These are phyloP conservation scores for Parazoanthus atlanticus DNA, from an alignment of 92 coral and sea anemone species.

Conservation along the genomic window DNA sequence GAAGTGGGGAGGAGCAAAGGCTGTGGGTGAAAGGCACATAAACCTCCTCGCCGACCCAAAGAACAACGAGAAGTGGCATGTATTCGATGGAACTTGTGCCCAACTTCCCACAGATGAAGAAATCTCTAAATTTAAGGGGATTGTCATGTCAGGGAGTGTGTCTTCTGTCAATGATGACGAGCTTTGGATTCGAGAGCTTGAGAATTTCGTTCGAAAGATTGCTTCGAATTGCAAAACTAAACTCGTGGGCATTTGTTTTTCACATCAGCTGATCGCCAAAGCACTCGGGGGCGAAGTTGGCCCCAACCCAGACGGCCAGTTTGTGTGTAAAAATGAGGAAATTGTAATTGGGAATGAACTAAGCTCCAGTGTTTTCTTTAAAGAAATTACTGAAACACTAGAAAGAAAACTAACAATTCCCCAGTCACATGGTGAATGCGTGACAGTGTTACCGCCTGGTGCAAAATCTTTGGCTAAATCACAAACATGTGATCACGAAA, in stretches of 20 bases:
- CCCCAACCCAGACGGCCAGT: slow-evolving; percentile 42
- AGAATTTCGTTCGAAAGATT: slow-evolving; percentile 34
- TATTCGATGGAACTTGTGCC: slow-evolving; percentile 14
- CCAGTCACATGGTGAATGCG: slow-evolving; percentile 46
- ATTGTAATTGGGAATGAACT: slow-evolving; percentile 34
- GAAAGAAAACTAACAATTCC: slow-evolving; percentile 23
- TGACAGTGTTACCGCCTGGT: slow-evolving; percentile 29
- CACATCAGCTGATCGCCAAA: slow-evolving; percentile 36
- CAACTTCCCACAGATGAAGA: slow-evolving; percentile 44
- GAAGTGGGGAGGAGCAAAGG: slow-evolving; percentile 46
- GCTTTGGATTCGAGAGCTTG: slow-evolving; percentile 39
- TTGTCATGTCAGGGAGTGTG: slow-evolving; percentile 46
- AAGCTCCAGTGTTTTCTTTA: slow-evolving; percentile 5
- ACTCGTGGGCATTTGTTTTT: slow-evolving; percentile 43
- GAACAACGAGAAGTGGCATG: slow-evolving; percentile 15
- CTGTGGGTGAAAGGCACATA: slow-evolving; percentile 12
- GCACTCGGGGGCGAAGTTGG: slow-evolving; percentile 49
- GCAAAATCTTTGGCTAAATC: slow-evolving; percentile 36
- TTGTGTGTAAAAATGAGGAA: slow-evolving; percentile 48
- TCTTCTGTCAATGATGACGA: slow-evolving; percentile 47
- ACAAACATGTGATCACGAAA: slow-evolving; percentile 35
- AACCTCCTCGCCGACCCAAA: neutral
- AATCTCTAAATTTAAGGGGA: slow-evolving; percentile 32
- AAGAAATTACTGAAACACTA: slow-evolving; percentile 23
- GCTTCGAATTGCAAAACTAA: slow-evolving; percentile 20